Evolutionary conservation across 92 coral and sea anemone genomes (phyloP).

Genomic region (Diadumene lineata): DNA sequence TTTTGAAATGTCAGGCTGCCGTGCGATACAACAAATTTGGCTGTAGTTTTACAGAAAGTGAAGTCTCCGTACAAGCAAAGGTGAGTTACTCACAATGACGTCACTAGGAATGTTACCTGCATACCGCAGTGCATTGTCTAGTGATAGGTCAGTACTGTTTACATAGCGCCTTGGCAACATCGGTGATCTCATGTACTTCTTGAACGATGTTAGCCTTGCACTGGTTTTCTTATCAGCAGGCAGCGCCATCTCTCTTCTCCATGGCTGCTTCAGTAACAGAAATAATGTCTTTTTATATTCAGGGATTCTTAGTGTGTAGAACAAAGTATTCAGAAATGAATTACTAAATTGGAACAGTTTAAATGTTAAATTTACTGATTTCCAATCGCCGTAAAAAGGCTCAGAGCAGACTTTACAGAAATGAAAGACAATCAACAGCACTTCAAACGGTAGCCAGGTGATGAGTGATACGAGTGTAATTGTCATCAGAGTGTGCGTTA

Average conservation of each 20-base stretch:
- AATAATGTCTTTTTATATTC: slow-evolving; percentile 50
- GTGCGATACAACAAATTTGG: too few relatives aligned
- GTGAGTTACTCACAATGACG: slow-evolving; percentile 20
- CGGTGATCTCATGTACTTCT: slow-evolving; percentile 21
- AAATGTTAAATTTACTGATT: slow-evolving; percentile 15
- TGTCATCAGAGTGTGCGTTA: slow-evolving; percentile 45
- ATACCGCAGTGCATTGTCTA: slow-evolving; percentile 6
- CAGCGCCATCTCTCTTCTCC: slow-evolving; percentile 14
- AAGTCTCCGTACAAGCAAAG: slow-evolving; percentile 11
- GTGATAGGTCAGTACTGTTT: neutral
- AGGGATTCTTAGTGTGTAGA: slow-evolving; percentile 60
- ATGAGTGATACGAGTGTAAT: slow-evolving; percentile 51
- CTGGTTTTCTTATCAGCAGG: slow-evolving; percentile 6
- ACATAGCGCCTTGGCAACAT: neutral
- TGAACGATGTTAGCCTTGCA: slow-evolving; percentile 18
- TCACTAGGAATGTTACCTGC: slow-evolving; percentile 17
- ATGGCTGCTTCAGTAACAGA: slow-evolving; percentile 13
- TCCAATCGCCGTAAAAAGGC: slow-evolving; percentile 11
- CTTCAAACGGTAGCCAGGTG: slow-evolving; percentile 63
- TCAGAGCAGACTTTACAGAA: slow-evolving; percentile 40
- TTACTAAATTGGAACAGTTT: slow-evolving; percentile 69
- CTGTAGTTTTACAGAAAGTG: neutral
- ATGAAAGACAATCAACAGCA: slow-evolving; percentile 53
- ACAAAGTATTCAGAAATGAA: slow-evolving; percentile 55
- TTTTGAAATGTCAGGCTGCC: too few relatives aligned